Percentiles rank a stretch among this genome's conserved stretches.
Evolutionary conservation across 2,888 invertebrate genomes (phyloP).

Genomic region (Thyatira batis): DNA sequence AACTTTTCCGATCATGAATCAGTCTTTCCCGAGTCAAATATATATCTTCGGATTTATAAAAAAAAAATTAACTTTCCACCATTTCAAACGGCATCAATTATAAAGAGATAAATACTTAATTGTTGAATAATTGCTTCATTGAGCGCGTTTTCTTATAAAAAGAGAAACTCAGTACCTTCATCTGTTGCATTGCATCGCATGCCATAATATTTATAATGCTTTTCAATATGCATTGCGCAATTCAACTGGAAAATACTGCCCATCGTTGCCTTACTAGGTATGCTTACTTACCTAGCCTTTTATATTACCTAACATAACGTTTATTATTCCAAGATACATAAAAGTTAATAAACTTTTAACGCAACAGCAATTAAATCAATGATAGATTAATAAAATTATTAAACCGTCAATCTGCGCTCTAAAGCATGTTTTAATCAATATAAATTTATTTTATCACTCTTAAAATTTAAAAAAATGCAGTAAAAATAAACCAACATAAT

Average conservation of each 20-base stretch:
- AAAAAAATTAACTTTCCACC: neutral
- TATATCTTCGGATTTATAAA: neutral
- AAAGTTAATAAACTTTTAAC: neutral
- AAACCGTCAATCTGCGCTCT: conserved; percentile 15
- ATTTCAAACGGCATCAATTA: neutral
- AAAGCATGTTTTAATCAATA: neutral
- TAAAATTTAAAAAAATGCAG: no score
- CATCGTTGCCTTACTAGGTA: conserved; percentile 6
- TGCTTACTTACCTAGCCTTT: neutral
- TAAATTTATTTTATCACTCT: neutral
- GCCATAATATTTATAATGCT: neutral
- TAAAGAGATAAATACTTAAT: neutral
- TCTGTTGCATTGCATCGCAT: neutral
- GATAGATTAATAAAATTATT: conserved; percentile 21
- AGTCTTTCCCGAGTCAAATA: neutral
- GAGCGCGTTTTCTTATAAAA: neutral
- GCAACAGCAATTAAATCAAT: conserved; percentile 9
- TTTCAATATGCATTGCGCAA: neutral
- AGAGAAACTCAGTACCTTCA: neutral
- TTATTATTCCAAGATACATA: neutral
- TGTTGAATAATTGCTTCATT: neutral
- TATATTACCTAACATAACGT: neutral
- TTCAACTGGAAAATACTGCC: conserved; percentile 6
- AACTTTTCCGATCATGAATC: neutral
- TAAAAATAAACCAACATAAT: no score